A percentile compares a stretch with the other conserved stretches of the same genome.
These are phyloP conservation scores for Oscheius onirici DNA, from an alignment of 2,888 invertebrate species.

Conservation along the genomic window DNA sequence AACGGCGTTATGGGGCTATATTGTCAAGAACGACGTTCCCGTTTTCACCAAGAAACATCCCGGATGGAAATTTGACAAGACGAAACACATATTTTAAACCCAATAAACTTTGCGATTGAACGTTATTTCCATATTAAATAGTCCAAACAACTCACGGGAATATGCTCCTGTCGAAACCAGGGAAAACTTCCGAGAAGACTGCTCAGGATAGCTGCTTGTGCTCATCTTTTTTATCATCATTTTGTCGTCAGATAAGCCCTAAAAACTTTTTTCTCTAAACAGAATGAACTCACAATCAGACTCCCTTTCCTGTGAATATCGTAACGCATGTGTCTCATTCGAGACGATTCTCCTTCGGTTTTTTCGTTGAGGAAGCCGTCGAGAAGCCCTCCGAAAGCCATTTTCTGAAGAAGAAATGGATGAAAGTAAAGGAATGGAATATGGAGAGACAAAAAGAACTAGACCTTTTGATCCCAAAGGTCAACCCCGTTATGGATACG, in stretches of 20 bases:
- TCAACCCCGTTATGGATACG: too few species aligned
- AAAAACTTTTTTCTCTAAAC: neutral
- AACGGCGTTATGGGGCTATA: too few species aligned
- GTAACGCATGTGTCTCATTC: slow-evolving; percentile 7
- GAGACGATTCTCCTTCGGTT: slow-evolving; percentile 6
- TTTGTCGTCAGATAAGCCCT: slow-evolving; percentile 16
- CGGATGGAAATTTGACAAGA: neutral
- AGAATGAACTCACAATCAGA: slow-evolving; percentile 10
- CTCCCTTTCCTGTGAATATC: slow-evolving; percentile 20
- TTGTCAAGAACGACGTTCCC: neutral
- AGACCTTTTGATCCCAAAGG: neutral
- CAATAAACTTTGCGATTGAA: neutral
- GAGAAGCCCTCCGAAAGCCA: slow-evolving; percentile 47
- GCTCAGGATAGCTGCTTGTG: slow-evolving; percentile 17
- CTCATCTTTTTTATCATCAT: slow-evolving; percentile 27
- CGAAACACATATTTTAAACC: neutral
- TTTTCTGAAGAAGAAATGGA: neutral
- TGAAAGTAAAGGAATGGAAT: neutral
- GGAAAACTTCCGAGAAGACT: neutral
- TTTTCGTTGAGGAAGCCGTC: slow-evolving; percentile 48
- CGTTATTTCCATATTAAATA: neutral
- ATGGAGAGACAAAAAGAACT: neutral
- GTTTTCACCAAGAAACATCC: neutral
- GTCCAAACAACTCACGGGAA: slow-evolving; percentile 3
- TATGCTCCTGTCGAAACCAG: neutral